Base-by-base conservation (phyloP, 1,140 invertebrate genomes). In the Drosophila kurseongensis region DNA sequence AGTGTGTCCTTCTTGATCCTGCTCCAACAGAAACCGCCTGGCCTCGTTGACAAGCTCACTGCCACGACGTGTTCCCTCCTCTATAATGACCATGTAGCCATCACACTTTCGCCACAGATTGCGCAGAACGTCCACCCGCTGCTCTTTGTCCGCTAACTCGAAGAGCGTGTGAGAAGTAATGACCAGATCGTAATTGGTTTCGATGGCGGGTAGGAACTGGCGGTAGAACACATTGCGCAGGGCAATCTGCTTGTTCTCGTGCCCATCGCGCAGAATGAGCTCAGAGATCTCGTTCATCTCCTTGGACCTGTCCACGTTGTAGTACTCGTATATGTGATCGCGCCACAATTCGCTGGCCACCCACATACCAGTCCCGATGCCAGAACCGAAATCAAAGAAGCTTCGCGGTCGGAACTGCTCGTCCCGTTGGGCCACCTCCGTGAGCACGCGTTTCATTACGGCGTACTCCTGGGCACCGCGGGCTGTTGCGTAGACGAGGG, bases 381-480 rank as follows among this genome's bases (percentile, higher is more conserved):
- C 98, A 48, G 97, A 98, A 6, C 98, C 98, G 93, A 98, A 98
- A 93, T 98, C 97, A 90, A 98, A 96, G 58, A 97, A 94, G 59
- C 95, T 95, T 65, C 93, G 93, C 0, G 97, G 97, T 47, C 93
- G 92, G 91, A 97, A 98, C n/a, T 95, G 72, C 47, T 93, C 93
- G 90, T 96, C 93, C 29, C 94, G 92, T 51, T 85, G 79, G 68
- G 93, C 93, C 47, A 98, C 96, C 94, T 98, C 97, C 10, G 94
- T 92, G 54, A 98, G 95, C 57, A 98, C 94, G 81, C 93, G 94
- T 57, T 92, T 81, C 27, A 97, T 86, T 7, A 95, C 94, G 5
- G 96, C 95, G 94, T 97, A 98, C 67, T 98, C 97, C 6, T 94
- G 93, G 13, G 95, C 93, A 23, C 95, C 93, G 91, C 97, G 93